phyloP scores from a whole-genome alignment of 2,797 vertebrate species.

The Catostomus latipinnis region DNA sequence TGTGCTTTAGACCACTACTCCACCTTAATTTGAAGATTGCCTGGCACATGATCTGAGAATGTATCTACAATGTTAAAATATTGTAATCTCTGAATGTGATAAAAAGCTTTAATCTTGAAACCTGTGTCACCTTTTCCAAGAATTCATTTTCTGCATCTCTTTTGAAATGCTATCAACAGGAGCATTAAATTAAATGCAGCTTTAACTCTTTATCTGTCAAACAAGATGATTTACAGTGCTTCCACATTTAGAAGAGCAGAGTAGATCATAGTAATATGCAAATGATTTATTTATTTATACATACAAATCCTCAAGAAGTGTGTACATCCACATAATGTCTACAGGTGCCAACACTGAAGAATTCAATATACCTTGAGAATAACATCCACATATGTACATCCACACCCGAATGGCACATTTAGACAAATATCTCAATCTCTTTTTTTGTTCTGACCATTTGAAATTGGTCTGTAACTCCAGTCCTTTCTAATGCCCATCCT shows the following conservation, averaged over 20 bases:
- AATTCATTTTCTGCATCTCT: not conserved
- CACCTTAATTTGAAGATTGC: not conserved
- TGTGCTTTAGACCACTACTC: too few species aligned
- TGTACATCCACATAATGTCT: not conserved
- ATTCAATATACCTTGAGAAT: not conserved
- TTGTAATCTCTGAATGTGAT: not conserved
- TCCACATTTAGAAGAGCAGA: not conserved
- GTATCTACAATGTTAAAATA: not conserved
- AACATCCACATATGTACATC: not conserved
- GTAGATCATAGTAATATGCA: slow-evolving; percentile 7
- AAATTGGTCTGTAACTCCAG: slow-evolving; percentile 22
- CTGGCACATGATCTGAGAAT: not conserved
- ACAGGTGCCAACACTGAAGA: not conserved
- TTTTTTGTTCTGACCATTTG: slow-evolving; percentile 28
- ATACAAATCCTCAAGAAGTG: not conserved
- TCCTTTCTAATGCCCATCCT: not conserved
- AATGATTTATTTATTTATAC: slow-evolving; percentile 2
- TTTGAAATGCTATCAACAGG: not conserved
- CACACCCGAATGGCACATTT: not conserved
- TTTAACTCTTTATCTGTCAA: not conserved
- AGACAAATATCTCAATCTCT: slow-evolving; percentile 33
- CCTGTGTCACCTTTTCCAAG: not conserved
- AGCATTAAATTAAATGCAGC: not conserved
- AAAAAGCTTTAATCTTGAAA: not conserved
- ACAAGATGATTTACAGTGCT: not conserved